Evolutionary conservation across 53 echinoderm and acorn worm genomes (phyloP).

Genomic region (Echinarachnius parma): DNA sequence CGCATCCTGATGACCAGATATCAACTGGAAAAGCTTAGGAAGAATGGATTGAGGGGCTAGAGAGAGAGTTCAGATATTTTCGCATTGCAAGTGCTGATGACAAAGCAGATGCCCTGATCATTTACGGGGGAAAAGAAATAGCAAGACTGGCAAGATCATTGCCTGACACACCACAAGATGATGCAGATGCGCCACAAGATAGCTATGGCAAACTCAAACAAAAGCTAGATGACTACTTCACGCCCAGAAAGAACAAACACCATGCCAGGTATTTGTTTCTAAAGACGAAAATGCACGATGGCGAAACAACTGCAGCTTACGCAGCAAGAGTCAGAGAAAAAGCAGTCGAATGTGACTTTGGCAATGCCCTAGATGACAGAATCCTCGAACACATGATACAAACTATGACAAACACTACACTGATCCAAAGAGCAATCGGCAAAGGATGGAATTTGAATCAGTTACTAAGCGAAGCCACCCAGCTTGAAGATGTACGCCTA

Average conservation of each 20-base stretch:
- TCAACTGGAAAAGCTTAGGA: slow-evolving; percentile 39
- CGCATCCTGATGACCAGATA: slow-evolving; percentile 41
- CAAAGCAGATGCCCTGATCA: slow-evolving; percentile 46
- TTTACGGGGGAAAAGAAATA: slow-evolving; percentile 60
- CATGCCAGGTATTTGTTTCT: slow-evolving; percentile 47
- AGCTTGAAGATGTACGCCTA: slow-evolving; percentile 10
- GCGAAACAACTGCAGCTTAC: slow-evolving; percentile 32
- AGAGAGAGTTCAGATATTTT: slow-evolving; percentile 49
- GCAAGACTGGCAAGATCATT: slow-evolving; percentile 38
- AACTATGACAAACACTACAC: slow-evolving; percentile 9
- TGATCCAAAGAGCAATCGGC: slow-evolving; percentile 13
- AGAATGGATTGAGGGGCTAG: slow-evolving; percentile 54
- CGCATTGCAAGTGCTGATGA: slow-evolving; percentile 15
- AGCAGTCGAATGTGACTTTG: slow-evolving; percentile 54
- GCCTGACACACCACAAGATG: slow-evolving; percentile 20
- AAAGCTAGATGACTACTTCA: slow-evolving; percentile 44
- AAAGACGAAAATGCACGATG: slow-evolving; percentile 12
- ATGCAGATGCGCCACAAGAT: not conserved
- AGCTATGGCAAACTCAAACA: slow-evolving; percentile 21
- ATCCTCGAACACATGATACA: slow-evolving; percentile 52
- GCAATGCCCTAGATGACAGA: slow-evolving; percentile 39
- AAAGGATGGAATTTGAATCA: slow-evolving; percentile 24
- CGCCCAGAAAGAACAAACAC: slow-evolving; percentile 51
- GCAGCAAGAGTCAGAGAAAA: slow-evolving; percentile 54
- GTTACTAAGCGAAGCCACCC: slow-evolving; percentile 16